Base-by-base conservation (phyloP, 2,797 vertebrate genomes). In the Rhincodon typus region DNA sequence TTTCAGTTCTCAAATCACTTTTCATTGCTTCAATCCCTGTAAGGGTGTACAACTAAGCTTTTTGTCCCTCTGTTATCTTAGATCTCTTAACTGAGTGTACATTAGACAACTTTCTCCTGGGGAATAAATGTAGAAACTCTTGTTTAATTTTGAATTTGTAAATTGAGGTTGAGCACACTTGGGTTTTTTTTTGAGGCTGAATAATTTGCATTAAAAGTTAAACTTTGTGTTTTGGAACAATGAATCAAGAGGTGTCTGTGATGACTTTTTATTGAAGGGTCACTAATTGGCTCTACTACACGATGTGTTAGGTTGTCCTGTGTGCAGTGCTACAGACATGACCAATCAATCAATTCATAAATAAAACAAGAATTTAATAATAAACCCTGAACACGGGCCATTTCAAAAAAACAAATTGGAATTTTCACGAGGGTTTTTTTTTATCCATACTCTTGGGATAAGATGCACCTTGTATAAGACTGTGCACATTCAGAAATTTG, bases 301-400 rank as follows among this genome's bases (percentile, higher is more conserved):
- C 34, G 88, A 91, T 91, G 88, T 91, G 88, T 67, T 91, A 38
- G 62, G 90, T 42, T n/a, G 90, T 93, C 90, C 62, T 23, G 62
- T 53, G 90, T 25, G 34, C n/a, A 42, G 38, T n/a, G 25, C 90
- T 69, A 42, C 90, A 93, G 66, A 17, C 53, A 3, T 30, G 4
- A 93, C n/a, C 50, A 90, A 90, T 62, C 50, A 67, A 42, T 69
- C 62, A 69, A 93, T 93, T 93, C 90, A 69, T 67, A 91, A 91
- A 66, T 91, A 91, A 91, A 91, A 93, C n/a, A 93, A 10, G 21
- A 69, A 69, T 93, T 67, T 23, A 69, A 93, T 69, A 67, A 91
- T n/a, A 62, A 42, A 93, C 21, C 38, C 23, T 42, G 66, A 42
- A 42, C 21, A n/a, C 21, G 2, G 12, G 62, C 21, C 66, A 67